phyloP scores from a whole-genome alignment of 2,797 vertebrate genomes.

The Sebastes iracundus region DNA sequence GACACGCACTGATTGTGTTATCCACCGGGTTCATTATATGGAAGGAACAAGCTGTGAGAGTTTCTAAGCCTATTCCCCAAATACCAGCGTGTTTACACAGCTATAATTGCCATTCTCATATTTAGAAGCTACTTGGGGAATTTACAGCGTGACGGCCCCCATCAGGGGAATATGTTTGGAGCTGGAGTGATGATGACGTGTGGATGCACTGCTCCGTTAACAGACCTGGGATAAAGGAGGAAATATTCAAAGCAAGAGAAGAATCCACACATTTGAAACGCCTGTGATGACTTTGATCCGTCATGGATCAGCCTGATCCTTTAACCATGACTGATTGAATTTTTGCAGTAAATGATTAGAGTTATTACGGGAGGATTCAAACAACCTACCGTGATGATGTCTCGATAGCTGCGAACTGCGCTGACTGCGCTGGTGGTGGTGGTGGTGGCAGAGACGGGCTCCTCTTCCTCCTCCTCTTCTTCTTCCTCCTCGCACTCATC shows the following conservation, averaged over 20 bases:
- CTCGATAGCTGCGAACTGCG: slow-evolving; percentile 85
- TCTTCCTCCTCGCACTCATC: slow-evolving; percentile 80
- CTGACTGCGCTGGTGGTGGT: slow-evolving; percentile 58
- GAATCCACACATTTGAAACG: neutral
- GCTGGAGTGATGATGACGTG: neutral
- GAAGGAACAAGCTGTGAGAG: slow-evolving; percentile 1
- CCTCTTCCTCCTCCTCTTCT: slow-evolving; percentile 45
- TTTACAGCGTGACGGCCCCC: slow-evolving; percentile 10
- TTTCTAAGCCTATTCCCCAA: slow-evolving; percentile 32
- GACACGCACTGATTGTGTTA: neutral
- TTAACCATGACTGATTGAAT: neutral
- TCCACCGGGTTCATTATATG: slow-evolving; percentile 18
- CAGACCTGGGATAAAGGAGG: neutral
- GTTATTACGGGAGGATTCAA: neutral
- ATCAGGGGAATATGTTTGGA: slow-evolving; percentile 12
- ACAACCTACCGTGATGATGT: slow-evolving; percentile 88
- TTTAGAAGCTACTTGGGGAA: slow-evolving; percentile 34
- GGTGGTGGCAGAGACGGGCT: slow-evolving; percentile 8
- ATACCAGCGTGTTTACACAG: slow-evolving; percentile 50
- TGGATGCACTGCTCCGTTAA: slow-evolving; percentile 1
- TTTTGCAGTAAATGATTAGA: neutral
- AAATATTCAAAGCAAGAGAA: neutral
- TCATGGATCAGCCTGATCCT: neutral
- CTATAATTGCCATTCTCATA: slow-evolving; percentile 34
- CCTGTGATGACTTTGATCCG: neutral